These are phyloP conservation scores for Contarinia nasturtii DNA, from an alignment of 1,140 invertebrate genomes.

Conservation along the genomic window DNA sequence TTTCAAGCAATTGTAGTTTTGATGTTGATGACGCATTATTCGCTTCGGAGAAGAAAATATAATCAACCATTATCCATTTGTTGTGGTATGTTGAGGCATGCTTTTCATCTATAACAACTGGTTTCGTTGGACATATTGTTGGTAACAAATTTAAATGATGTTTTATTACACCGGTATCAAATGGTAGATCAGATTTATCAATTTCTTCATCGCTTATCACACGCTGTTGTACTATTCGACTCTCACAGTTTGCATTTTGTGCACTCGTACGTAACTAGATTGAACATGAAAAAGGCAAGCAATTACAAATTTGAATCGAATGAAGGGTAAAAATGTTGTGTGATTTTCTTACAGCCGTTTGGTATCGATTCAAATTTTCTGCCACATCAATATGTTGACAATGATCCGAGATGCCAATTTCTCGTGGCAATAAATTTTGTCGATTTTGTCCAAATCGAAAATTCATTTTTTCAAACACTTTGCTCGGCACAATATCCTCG, in stretches of 20 bases:
- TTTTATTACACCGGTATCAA: conserved; percentile 28
- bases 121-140: conserved; percentile 10
- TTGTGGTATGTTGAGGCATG: conserved; percentile 45
- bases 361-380: no score
- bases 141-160: conserved; percentile 36
- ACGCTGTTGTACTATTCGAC: no score
- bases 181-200: not conserved
- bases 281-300: no score
- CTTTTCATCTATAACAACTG: no score
- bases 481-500: no score
- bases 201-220: not conserved
- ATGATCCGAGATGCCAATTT: conserved; percentile 35
- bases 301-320: no score
- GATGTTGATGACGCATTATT: conserved; percentile 2
- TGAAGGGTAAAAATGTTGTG: no score
- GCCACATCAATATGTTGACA: conserved; percentile 44
- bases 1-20: conserved; percentile 32
- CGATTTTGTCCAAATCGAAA: no score
- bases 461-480: no score
- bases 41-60: conserved; percentile 47
- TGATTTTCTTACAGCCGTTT: no score
- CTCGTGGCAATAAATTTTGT: not conserved
- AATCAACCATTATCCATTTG: conserved; percentile 62
- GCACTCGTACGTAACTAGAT: no score
- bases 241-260: no score